Conservation (phyloP, 2,888 invertebrate species). For the Neuroscelio doddi region DNA sequence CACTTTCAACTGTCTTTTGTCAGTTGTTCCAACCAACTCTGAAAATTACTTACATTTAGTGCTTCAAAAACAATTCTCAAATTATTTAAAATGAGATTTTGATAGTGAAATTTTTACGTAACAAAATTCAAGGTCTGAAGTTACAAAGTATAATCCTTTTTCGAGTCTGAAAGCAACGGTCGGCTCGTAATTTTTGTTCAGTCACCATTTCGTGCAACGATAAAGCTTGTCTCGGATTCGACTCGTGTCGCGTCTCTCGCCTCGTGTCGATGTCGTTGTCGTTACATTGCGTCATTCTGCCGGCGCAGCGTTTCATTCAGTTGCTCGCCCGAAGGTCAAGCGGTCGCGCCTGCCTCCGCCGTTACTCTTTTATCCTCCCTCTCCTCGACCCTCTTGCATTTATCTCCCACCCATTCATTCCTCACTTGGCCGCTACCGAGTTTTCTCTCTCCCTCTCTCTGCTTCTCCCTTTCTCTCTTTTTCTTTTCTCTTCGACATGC, state of each 20-base stretch:
- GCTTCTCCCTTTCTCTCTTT: conserved; percentile 22
- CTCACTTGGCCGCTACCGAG: conserved; percentile 9
- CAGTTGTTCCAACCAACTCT: too few species aligned
- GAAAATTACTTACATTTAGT: too few species aligned
- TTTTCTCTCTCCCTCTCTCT: conserved; percentile 21
- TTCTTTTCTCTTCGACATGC: conserved; percentile 18
- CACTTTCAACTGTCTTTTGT: too few species aligned
- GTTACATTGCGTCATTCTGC: conserved; percentile 63
- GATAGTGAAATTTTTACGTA: too few species aligned
- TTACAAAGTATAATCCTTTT: too few species aligned
- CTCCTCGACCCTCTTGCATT: conserved; percentile 30
- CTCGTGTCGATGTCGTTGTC: conserved; percentile 43
- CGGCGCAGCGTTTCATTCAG: conserved; percentile 66
- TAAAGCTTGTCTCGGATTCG: conserved; percentile 30
- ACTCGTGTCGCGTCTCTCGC: conserved; percentile 42
- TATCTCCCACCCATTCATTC: conserved; percentile 34
- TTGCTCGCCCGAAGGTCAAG: conserved; percentile 68
- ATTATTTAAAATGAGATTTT: too few species aligned
- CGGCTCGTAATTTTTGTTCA: background rate
- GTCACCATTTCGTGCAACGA: conserved; percentile 13
- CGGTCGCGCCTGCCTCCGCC: conserved; percentile 58
- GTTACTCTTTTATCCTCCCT: conserved; percentile 45
- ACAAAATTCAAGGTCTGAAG: too few species aligned
- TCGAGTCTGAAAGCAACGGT: too few species aligned
- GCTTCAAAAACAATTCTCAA: too few species aligned